A percentile compares a stretch with the other conserved stretches of the same genome.
Evolutionary conservation across 2,797 vertebrate species (phyloP).

Genomic region (Microchirus variegatus): DNA sequence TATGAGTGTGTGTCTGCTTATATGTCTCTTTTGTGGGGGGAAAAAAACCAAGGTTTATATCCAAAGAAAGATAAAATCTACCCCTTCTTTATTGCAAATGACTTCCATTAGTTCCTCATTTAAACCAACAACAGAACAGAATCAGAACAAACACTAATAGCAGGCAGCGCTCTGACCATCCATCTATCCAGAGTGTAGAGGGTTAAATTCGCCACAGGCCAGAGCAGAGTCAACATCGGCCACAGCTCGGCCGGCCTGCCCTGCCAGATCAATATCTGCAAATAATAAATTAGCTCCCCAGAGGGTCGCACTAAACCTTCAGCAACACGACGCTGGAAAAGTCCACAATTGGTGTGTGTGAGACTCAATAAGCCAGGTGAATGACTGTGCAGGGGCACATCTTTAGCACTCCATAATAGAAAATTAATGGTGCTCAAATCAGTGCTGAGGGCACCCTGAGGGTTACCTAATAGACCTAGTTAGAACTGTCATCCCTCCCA

Average conservation of each 20-base stretch:
- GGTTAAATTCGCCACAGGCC: conserved; percentile 87
- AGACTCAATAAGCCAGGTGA: conserved; percentile 95
- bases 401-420: conserved; percentile 95
- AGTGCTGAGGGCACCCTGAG: conserved; percentile 90
- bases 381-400: conserved; percentile 87
- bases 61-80: conserved; percentile 45
- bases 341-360: conserved; percentile 89
- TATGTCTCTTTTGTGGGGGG: conserved; percentile 24
- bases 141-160: conserved; percentile 22
- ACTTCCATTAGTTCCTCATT: conserved; percentile 29
- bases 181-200: conserved; percentile 68
- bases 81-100: conserved; percentile 29
- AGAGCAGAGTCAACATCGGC: conserved; percentile 87
- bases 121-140: conserved; percentile 39
- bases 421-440: conserved; percentile 97
- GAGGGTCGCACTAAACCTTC: conserved; percentile 88
- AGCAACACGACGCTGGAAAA: conserved; percentile 85
- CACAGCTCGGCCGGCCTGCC: conserved; percentile 85
- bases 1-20: conserved; percentile 3
- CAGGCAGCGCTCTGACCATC: conserved; percentile 43
- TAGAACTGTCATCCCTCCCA: conserved; percentile 87
- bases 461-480: conserved; percentile 91
- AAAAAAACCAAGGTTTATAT: conserved; percentile 29
- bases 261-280: conserved; percentile 97
- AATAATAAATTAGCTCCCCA: conserved; percentile 99